These are phyloP conservation scores for Ictalurus furcatus DNA, from an alignment of 2,113 vertebrate genomes.

Conservation along the genomic window DNA sequence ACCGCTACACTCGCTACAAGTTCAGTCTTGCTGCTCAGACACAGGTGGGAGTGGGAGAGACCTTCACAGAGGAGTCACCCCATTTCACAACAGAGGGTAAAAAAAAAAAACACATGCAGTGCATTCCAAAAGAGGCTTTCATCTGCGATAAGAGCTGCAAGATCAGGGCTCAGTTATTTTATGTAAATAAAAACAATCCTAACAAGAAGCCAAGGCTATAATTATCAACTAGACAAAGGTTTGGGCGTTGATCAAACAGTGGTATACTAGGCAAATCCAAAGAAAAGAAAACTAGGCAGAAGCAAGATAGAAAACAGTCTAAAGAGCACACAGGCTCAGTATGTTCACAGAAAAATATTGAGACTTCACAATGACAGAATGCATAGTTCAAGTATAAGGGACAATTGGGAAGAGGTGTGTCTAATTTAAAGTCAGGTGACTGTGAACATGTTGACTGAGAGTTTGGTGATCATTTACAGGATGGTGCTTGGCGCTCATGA, in stretches of 20 bases:
- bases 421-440: neutral
- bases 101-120: conserved; percentile 9
- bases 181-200: neutral
- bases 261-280: neutral
- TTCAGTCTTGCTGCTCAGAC: conserved; percentile 86
- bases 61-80: conserved; percentile 81
- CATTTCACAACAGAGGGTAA: conserved; percentile 89
- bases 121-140: neutral
- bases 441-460: neutral
- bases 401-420: neutral
- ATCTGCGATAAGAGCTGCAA: neutral
- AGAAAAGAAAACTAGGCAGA: neutral
- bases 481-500: neutral
- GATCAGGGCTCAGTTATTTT: neutral
- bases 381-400: no score
- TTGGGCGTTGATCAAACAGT: neutral
- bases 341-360: neutral
- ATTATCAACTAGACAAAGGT: neutral
- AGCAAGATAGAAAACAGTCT: neutral
- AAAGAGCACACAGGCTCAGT: neutral
- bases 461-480: neutral
- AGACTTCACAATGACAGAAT: no score
- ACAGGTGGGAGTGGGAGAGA: conserved; percentile 82
- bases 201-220: neutral
- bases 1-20: conserved; percentile 90